phyloP scores from a whole-genome alignment of 2,797 vertebrate species.

The Strix occidentalis region DNA sequence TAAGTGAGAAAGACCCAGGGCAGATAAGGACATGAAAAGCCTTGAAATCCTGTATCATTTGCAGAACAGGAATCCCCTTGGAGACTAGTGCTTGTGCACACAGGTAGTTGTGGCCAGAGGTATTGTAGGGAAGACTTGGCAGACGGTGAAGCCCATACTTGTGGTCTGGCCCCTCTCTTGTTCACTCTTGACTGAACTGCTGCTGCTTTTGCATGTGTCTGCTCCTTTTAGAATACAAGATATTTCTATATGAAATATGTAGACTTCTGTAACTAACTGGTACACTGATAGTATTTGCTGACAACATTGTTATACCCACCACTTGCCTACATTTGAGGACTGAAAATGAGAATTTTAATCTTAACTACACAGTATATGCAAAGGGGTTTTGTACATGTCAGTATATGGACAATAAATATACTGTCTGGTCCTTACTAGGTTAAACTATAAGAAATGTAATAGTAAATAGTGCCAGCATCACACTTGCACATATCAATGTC shows the following conservation, averaged over 20 bases:
- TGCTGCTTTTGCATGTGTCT: not conserved
- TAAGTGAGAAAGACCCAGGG: not conserved
- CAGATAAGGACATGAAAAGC: not conserved
- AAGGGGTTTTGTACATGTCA: not conserved
- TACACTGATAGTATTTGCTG: not conserved
- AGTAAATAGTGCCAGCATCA: not conserved
- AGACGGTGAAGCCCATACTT: not conserved
- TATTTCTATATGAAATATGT: not conserved
- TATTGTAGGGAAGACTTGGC: rapidly evolving
- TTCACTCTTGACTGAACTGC: not conserved
- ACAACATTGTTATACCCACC: not conserved
- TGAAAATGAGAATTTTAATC: not conserved
- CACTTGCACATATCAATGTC: rapidly evolving
- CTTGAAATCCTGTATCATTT: not conserved
- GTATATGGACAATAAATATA: not conserved
- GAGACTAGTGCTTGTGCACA: not conserved
- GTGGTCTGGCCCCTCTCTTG: not conserved
- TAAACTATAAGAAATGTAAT: not conserved
- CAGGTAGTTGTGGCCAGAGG: not conserved
- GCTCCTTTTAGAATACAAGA: not conserved
- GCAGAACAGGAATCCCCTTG: not conserved
- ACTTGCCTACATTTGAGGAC: not conserved
- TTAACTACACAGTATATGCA: not conserved
- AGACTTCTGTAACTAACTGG: not conserved
- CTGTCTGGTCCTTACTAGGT: not conserved